Evolutionary conservation across 2,113 vertebrate species (phyloP).

Genomic region (Todiramphus chloris): DNA sequence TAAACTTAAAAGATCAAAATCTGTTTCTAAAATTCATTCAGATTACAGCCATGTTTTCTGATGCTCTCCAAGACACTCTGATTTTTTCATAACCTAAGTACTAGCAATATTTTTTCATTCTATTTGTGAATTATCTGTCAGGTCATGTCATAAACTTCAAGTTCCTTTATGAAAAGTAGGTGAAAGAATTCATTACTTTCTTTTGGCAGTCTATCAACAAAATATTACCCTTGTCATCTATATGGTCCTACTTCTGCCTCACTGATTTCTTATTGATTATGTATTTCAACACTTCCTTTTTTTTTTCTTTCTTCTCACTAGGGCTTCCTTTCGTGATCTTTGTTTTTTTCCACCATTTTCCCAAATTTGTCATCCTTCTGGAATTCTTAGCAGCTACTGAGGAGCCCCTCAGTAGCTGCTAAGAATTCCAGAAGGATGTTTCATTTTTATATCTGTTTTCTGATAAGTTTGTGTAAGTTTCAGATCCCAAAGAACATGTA

Average conservation of each 20-base stretch:
- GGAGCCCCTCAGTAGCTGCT: neutral
- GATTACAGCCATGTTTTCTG: neutral
- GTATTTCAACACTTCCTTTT: neutral
- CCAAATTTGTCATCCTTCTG: neutral
- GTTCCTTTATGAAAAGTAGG: neutral
- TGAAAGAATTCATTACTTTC: slow-evolving; percentile 34
- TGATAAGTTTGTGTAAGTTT: neutral
- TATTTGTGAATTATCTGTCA: neutral
- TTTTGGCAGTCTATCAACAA: neutral
- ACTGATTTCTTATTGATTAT: neutral
- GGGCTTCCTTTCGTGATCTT: neutral
- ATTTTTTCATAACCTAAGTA: neutral
- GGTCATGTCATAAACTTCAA: neutral
- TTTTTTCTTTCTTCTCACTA: neutral
- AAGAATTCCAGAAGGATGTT: neutral
- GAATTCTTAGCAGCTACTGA: neutral
- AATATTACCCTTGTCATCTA: neutral
- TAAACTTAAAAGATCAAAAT: neutral
- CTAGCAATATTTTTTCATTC: neutral
- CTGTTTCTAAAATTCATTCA: neutral
- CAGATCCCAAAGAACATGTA: neutral
- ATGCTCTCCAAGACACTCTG: neutral
- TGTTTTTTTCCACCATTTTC: neutral
- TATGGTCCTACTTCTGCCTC: neutral
- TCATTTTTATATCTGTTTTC: neutral